Conservation (phyloP, 2,113 vertebrate genomes). For the Tinamus guttatus region DNA sequence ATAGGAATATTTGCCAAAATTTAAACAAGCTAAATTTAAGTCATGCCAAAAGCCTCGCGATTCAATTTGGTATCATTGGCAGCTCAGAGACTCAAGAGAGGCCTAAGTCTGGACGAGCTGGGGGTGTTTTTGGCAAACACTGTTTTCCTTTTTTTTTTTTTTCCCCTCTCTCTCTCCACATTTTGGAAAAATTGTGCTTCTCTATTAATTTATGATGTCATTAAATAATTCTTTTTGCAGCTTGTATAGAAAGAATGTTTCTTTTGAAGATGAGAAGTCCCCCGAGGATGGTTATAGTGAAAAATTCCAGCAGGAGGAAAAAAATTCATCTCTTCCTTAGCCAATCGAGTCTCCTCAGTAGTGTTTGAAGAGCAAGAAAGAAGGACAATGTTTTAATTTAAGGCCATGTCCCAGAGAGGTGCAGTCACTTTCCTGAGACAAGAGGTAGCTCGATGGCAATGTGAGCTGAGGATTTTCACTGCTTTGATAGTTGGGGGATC, state of each 20-base stretch:
- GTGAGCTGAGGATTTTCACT: neutral
- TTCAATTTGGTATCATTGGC: conserved; percentile 62
- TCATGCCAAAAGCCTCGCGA: conserved; percentile 47
- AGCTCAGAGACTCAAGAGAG: conserved; percentile 45
- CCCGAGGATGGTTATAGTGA: conserved; percentile 38
- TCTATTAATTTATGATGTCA: conserved; percentile 73
- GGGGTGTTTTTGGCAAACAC: conserved; percentile 55
- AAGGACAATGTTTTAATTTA: conserved; percentile 7
- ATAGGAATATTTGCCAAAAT: conserved; percentile 54
- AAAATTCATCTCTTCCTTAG: neutral
- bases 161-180: conserved; percentile 9
- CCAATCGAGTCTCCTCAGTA: conserved; percentile 10
- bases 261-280: conserved; percentile 71
- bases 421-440: neutral
- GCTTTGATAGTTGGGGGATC: neutral
- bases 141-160: neutral
- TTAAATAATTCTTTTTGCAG: conserved; percentile 76
- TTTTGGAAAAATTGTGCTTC: conserved; percentile 71
- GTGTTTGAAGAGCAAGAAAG: conserved; percentile 7
- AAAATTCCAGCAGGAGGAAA: conserved; percentile 39
- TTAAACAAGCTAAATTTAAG: conserved; percentile 64
- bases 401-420: conserved; percentile 17
- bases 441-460: conserved; percentile 8
- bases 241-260: conserved; percentile 66
- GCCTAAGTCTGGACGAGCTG: conserved; percentile 50